These are phyloP conservation scores for Oscheius sp. DNA, from an alignment of 2,888 invertebrate genomes.

Conservation along the genomic window DNA sequence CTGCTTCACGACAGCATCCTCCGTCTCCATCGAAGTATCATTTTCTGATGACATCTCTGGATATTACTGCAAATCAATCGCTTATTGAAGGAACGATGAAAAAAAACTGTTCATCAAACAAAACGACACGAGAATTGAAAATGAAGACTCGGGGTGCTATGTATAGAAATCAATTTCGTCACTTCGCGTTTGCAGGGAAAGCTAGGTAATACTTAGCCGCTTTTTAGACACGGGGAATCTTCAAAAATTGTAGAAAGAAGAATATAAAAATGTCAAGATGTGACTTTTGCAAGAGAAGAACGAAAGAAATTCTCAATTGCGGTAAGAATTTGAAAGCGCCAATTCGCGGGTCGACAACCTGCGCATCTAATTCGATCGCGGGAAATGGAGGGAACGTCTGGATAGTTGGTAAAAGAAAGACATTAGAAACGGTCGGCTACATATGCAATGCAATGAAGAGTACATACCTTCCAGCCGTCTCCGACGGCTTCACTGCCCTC, in stretches of 20 bases:
- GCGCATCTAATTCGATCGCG: neutral
- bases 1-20: neutral
- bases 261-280: neutral
- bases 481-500: too few relatives aligned
- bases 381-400: too few relatives aligned
- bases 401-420: too few relatives aligned
- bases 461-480: too few relatives aligned
- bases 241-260: neutral
- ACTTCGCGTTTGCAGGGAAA: neutral
- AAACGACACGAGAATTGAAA: neutral
- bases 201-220: neutral
- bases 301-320: neutral
- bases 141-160: too few relatives aligned
- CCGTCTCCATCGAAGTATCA: neutral
- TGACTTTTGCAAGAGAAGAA: neutral
- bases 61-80: neutral
- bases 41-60: neutral
- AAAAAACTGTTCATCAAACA: neutral
- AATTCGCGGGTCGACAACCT: neutral
- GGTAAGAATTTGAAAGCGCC: neutral
- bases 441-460: too few relatives aligned
- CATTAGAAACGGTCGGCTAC: too few relatives aligned
- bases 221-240: neutral
- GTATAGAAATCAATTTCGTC: neutral
- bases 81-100: neutral